These are phyloP conservation scores for Limnodromus scolopaceus DNA, from an alignment of 2,797 vertebrate genomes.

Conservation along the genomic window DNA sequence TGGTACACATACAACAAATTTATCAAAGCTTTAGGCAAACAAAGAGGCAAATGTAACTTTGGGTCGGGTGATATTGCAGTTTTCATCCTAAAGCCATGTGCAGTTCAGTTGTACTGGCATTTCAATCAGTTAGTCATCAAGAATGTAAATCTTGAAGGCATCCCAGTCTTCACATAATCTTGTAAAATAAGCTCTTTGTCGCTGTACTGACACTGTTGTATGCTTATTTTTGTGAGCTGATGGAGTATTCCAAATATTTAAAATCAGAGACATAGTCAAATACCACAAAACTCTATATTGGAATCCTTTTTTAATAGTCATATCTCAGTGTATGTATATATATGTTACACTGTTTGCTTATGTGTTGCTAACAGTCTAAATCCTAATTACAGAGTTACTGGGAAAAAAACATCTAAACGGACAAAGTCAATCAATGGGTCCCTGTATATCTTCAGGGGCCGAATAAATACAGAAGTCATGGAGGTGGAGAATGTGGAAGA, in stretches of 20 bases:
- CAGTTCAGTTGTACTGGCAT: not conserved
- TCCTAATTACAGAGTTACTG: constrained; percentile 87
- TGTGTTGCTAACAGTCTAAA: constrained; percentile 21
- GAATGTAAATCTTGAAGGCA: not conserved
- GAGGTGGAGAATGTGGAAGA: constrained; percentile 93
- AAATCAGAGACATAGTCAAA: not conserved
- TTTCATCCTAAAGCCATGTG: not conserved
- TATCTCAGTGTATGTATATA: not conserved
- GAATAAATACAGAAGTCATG: constrained; percentile 92
- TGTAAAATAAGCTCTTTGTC: not conserved
- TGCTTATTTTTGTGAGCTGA: not conserved
- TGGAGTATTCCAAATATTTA: not conserved
- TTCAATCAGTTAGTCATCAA: not conserved
- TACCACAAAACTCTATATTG: not conserved
- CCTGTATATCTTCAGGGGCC: constrained; percentile 91
- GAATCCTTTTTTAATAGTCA: not conserved
- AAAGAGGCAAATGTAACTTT: not conserved
- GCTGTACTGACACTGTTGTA: not conserved
- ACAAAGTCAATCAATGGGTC: constrained; percentile 97
- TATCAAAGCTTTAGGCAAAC: not conserved
- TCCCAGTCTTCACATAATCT: not conserved
- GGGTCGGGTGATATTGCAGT: not conserved
- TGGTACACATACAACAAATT: not conserved
- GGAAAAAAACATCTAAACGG: constrained; percentile 94
- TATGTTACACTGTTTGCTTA: not conserved